A percentile compares a stretch with the other conserved stretches of the same genome.
Conservation (phyloP, 2,888 invertebrate species). For the Ormyrus labotus region DNA sequence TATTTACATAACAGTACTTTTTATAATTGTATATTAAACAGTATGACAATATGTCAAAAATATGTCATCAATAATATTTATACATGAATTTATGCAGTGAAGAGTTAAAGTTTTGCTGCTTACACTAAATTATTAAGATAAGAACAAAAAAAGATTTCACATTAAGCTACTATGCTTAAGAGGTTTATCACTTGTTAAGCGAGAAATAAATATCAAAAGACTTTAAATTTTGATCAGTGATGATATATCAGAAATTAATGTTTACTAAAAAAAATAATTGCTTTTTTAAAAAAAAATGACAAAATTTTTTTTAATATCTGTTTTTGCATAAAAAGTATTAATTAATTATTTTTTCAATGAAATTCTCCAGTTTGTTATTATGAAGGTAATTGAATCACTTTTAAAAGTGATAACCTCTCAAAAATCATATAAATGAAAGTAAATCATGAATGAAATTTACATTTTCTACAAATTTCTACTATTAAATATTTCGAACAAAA, state of each 20-base stretch:
- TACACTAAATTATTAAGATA: constrained; percentile 34
- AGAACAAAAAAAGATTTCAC: constrained; percentile 49
- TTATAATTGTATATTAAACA: constrained; percentile 22
- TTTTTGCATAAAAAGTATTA: too few species aligned
- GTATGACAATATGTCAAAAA: constrained; percentile 28
- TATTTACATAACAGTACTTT: constrained; percentile 21
- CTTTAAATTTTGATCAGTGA: not conserved
- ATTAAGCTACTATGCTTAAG: constrained; percentile 44
- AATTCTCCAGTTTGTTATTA: too few species aligned
- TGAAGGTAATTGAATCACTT: not conserved
- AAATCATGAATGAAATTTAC: constrained; percentile 13
- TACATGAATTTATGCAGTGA: constrained; percentile 49
- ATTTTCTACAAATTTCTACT: constrained; percentile 36
- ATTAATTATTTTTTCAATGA: too few species aligned
- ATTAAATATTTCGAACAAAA: constrained; percentile 16
- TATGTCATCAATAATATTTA: constrained; percentile 25
- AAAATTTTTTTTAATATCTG: too few species aligned
- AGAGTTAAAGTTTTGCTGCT: constrained; percentile 53
- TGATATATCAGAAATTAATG: not conserved
- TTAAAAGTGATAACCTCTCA: constrained; percentile 33
- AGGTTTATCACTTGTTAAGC: constrained; percentile 30
- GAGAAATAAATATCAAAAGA: not conserved
- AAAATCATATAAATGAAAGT: constrained; percentile 11
- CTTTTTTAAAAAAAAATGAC: too few species aligned
- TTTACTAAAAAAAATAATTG: not conserved